These are phyloP conservation scores for Scolopax mira DNA, from an alignment of 2,113 vertebrate species.

Conservation along the genomic window DNA sequence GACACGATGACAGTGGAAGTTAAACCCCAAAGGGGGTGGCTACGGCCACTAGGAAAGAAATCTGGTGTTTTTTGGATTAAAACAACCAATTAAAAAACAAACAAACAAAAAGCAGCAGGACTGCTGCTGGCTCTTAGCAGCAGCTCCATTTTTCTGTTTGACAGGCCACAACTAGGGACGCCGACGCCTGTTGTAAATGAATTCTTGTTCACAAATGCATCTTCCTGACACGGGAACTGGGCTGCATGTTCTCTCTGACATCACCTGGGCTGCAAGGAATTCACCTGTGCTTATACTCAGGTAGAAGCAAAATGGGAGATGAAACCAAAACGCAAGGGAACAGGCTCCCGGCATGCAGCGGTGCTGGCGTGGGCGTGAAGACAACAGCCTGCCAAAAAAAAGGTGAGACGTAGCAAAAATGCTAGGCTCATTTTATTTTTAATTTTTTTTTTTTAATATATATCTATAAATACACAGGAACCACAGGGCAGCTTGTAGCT, in stretches of 20 bases:
- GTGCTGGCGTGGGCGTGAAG: not conserved
- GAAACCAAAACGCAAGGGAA: not conserved
- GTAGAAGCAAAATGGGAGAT: not conserved
- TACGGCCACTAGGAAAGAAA: not conserved
- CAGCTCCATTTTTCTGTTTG: not conserved
- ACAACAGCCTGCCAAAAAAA: not conserved
- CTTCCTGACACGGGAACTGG: not conserved
- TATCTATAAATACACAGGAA: not conserved
- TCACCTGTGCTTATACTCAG: slow-evolving; percentile 12
- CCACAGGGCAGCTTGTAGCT: slow-evolving; percentile 7
- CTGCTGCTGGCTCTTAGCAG: not conserved
- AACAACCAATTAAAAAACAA: not conserved
- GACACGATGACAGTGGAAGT: not conserved
- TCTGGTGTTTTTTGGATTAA: not conserved
- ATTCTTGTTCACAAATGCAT: not conserved
- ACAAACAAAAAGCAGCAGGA: not conserved
- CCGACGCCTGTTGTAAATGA: not conserved
- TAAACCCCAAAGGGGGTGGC: not conserved
- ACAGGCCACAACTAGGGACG: not conserved
- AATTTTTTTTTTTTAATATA: not conserved
- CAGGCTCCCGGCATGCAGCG: not conserved
- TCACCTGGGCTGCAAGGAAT: not conserved
- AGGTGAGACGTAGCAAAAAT: not conserved
- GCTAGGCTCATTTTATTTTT: not conserved
- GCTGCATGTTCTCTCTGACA: not conserved